Evolutionary conservation across 2,113 vertebrate species (phyloP).

Genomic region (Rhinolophus ferrumequinum): DNA sequence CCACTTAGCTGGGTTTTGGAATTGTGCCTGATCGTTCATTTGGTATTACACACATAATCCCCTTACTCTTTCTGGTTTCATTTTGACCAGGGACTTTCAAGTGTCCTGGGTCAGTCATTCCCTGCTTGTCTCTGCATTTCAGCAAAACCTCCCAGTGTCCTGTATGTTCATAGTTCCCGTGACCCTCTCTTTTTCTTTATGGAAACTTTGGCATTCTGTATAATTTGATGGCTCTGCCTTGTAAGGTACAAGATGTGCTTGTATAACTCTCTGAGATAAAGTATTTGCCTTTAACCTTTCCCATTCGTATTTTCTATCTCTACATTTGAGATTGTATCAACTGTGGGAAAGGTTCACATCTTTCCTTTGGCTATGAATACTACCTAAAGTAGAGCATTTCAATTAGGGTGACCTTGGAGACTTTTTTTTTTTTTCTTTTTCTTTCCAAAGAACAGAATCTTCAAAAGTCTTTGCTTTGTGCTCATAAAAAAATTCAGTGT

Average conservation of each 20-base stretch:
- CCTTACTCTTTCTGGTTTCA: background rate
- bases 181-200: background rate
- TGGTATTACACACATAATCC: background rate
- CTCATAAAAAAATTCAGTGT: conserved; percentile 9
- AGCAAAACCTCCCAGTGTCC: background rate
- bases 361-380: conserved; percentile 2
- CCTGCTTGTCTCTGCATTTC: background rate
- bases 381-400: conserved; percentile 60
- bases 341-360: background rate
- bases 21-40: background rate
- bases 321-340: background rate
- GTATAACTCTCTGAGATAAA: background rate
- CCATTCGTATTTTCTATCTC: background rate
- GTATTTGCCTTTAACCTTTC: conserved; percentile 33
- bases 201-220: background rate
- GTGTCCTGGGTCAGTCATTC: accelerated
- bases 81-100: background rate
- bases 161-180: accelerated
- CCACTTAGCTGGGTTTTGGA: no score
- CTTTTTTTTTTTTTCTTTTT: background rate
- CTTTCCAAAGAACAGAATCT: background rate
- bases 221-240: background rate
- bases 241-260: background rate
- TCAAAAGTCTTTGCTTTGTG: conserved; percentile 29
- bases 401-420: conserved; percentile 56